Percentiles rank a stretch among this genome's conserved stretches.
phyloP scores from a whole-genome alignment of 2,888 invertebrate species.

The Diaphora mendica region DNA sequence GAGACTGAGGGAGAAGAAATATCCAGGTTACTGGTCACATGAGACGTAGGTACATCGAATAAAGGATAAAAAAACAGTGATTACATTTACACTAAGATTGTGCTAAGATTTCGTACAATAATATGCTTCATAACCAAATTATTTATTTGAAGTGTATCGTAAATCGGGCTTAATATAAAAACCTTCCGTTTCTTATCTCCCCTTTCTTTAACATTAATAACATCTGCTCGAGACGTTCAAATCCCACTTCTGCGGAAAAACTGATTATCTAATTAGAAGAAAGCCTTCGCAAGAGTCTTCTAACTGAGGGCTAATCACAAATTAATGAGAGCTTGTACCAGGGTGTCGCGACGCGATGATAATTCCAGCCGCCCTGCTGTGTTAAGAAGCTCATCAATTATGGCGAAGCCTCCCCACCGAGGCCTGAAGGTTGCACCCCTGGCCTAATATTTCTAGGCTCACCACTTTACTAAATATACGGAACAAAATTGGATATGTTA shows the following conservation, averaged over 20 bases:
- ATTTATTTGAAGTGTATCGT: constrained; percentile 29
- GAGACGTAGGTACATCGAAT: background rate
- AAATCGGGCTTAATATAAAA: constrained; percentile 27
- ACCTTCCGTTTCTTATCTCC: constrained; percentile 38
- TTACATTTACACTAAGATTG: constrained; percentile 14
- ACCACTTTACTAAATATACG: constrained; percentile 20
- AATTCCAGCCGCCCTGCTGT: constrained; percentile 82
- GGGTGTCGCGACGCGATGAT: constrained; percentile 81
- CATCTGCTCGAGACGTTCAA: constrained; percentile 65
- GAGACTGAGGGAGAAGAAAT: background rate
- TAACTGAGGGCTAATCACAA: constrained; percentile 84
- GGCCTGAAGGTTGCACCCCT: constrained; percentile 61
- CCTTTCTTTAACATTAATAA: constrained; percentile 59
- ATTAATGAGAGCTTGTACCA: constrained; percentile 84
- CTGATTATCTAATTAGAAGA: constrained; percentile 83
- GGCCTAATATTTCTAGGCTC: constrained; percentile 40
- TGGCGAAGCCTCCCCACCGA: constrained; percentile 72
- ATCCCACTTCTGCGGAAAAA: constrained; percentile 71
- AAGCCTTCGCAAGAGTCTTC: constrained; percentile 74
- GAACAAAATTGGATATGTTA: constrained; percentile 6
- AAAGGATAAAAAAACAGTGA: constrained; percentile 3
- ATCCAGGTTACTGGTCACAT: background rate
- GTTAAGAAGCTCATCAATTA: constrained; percentile 86
- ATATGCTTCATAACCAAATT: constrained; percentile 13
- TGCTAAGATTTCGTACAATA: too few species aligned